A percentile compares a stretch with the other conserved stretches of the same genome.
Conservation (phyloP, 2,113 vertebrate genomes). For the Macrotis lagotis region DNA sequence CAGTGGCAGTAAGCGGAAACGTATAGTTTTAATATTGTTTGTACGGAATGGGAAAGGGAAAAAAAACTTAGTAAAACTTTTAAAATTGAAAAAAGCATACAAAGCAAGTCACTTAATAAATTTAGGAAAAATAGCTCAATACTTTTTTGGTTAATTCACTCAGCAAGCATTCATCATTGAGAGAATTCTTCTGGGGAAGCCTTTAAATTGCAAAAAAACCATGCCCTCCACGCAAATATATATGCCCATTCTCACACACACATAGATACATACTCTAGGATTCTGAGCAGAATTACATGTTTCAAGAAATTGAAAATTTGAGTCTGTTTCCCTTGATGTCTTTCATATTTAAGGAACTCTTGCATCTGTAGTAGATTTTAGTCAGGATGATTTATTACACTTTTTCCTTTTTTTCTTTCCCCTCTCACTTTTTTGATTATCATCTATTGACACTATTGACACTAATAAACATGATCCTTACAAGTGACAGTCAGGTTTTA, state of each 20-base stretch:
- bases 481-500: not conserved
- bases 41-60: not conserved
- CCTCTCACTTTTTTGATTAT: not conserved
- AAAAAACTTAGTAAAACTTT: not conserved
- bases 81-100: not conserved
- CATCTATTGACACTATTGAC: not conserved
- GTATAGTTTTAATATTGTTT: not conserved
- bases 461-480: not conserved
- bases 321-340: not conserved
- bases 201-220: not conserved
- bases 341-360: not conserved
- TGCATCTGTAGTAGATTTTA: not conserved
- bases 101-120: not conserved
- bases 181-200: not conserved
- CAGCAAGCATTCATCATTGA: not conserved
- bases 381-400: not conserved
- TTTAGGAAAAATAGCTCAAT: not conserved
- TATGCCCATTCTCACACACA: not conserved
- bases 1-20: not conserved
- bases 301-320: not conserved
- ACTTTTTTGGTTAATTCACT: not conserved
- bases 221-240: not conserved
- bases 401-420: not conserved
- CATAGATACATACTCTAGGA: not conserved
- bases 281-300: not conserved